Base-by-base conservation (phyloP, 2,888 invertebrate species). In the Pterostichus madidus region DNA sequence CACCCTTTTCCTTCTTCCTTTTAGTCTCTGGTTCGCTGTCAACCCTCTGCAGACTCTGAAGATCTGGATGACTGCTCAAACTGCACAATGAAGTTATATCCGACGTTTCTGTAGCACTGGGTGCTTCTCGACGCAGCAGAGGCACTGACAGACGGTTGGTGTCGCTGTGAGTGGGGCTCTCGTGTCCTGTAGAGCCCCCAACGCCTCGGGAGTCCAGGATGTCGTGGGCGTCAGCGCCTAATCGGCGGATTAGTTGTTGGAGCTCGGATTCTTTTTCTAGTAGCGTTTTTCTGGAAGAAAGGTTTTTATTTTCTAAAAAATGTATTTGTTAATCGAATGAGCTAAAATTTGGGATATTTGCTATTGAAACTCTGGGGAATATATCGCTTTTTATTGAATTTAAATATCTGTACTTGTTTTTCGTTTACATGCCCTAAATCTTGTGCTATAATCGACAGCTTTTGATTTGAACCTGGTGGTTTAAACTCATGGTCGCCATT, bases 231-330 rank as follows among this genome's bases (percentile, higher is more conserved):
- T 94, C 94, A 71, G 92, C 93, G 0, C 94, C 95, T 15, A 95
- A 89, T 85, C 94, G 92, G 85, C 93, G 92, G 11, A 95, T 91
- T 85, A 94, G 90, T 92, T 94, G 93, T 94, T 96, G 96, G 85
- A 96, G 89, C 87, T 96, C 96, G 71, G 94, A 94, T 88, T 97
- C 96, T 87, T 95, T 94, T 86, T 97, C 97, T 90, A 96, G 92
- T 84, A 98, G 91, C 52, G 96, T 95, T 87, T 97, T 95, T 24
- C 96, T 91, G 35, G 11, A 59, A 59, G 24, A 24, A 24, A n/a
- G n/a, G n/a, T n/a, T n/a, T n/a, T n/a, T n/a, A n/a, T n/a, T n/a
- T n/a, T n/a, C n/a, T n/a, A n/a, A n/a, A n/a, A n/a, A n/a, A n/a
- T n/a, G n/a, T n/a, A n/a, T n/a, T n/a, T n/a, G n/a, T n/a, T n/a